Conservation (phyloP, 2,797 vertebrate species). For the Oryzias dopingdopingensis region DNA sequence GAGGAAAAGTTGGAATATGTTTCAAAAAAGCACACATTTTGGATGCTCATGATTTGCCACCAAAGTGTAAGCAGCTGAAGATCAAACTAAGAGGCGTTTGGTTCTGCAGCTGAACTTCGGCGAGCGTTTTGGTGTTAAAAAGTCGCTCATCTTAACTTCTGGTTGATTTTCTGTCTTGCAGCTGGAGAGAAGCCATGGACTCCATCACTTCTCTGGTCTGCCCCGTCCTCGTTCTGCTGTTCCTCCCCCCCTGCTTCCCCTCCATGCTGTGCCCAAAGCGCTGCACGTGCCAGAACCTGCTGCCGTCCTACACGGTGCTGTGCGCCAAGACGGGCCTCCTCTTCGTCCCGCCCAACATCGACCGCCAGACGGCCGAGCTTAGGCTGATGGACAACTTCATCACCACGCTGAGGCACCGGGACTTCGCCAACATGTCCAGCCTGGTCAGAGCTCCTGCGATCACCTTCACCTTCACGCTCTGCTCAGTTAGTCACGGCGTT, state of each 20-base stretch:
- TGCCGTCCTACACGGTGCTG: conserved; percentile 87
- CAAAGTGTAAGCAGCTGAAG: too few relatives aligned
- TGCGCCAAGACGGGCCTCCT: conserved; percentile 90
- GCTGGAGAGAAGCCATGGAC: conserved; percentile 50
- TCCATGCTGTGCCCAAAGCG: conserved; percentile 89
- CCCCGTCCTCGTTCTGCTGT: conserved; percentile 39
- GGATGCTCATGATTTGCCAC: background rate
- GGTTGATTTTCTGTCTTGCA: conserved; percentile 15
- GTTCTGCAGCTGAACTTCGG: too few relatives aligned
- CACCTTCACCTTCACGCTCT: background rate
- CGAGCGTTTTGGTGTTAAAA: background rate
- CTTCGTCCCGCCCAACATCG: conserved; percentile 87
- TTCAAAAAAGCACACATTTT: too few relatives aligned
- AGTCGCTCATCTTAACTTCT: background rate
- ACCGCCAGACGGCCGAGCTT: conserved; percentile 88
- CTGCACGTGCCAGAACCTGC: conserved; percentile 90
- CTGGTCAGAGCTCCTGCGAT: conserved; percentile 59
- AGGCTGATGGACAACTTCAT: conserved; percentile 93
- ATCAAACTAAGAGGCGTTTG: too few relatives aligned
- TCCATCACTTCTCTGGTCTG: conserved; percentile 14
- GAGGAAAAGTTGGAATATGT: too few relatives aligned
- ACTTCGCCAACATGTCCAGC: conserved; percentile 93
- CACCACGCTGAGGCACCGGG: conserved; percentile 83
- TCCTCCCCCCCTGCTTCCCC: conserved; percentile 49
- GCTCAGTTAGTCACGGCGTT: background rate